These are phyloP conservation scores for Arge pagana DNA, from an alignment of 2,888 invertebrate genomes.

Conservation along the genomic window DNA sequence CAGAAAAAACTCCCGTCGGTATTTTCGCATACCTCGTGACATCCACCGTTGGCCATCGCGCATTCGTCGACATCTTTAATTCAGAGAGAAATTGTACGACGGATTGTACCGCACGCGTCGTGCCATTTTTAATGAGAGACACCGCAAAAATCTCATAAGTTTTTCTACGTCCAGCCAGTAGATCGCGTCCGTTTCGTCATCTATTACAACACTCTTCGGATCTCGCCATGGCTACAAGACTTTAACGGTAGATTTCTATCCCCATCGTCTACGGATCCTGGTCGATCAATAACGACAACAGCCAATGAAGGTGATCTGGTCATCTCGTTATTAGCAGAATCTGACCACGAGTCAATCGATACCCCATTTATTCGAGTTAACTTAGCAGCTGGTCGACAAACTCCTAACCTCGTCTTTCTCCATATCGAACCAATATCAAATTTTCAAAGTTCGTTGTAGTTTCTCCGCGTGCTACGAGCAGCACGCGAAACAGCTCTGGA, in stretches of 20 bases:
- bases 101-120: too few relatives aligned
- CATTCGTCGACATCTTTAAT: constrained; percentile 57
- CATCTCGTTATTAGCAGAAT: constrained; percentile 14
- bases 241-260: too few relatives aligned
- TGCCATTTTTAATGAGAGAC: too few relatives aligned
- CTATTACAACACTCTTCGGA: too few relatives aligned
- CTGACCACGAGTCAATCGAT: constrained; percentile 15
- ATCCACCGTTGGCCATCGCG: constrained; percentile 59
- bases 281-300: too few relatives aligned
- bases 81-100: too few relatives aligned
- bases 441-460: not conserved
- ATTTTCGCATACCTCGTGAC: constrained; percentile 65
- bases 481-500: not conserved
- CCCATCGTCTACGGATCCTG: too few relatives aligned
- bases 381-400: constrained; percentile 13
- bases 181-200: too few relatives aligned
- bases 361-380: constrained; percentile 20
- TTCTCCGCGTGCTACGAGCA: not conserved
- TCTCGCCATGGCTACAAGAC: too few relatives aligned
- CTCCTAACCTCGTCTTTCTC: constrained; percentile 4
- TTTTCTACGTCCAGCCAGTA: too few relatives aligned
- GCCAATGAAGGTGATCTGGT: too few relatives aligned
- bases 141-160: too few relatives aligned
- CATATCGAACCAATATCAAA: not conserved
- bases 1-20: constrained; percentile 63